A percentile compares a stretch with the other conserved stretches of the same genome.
Evolutionary conservation across 2,113 vertebrate genomes (phyloP).

Genomic region (Toxotes chatareus): DNA sequence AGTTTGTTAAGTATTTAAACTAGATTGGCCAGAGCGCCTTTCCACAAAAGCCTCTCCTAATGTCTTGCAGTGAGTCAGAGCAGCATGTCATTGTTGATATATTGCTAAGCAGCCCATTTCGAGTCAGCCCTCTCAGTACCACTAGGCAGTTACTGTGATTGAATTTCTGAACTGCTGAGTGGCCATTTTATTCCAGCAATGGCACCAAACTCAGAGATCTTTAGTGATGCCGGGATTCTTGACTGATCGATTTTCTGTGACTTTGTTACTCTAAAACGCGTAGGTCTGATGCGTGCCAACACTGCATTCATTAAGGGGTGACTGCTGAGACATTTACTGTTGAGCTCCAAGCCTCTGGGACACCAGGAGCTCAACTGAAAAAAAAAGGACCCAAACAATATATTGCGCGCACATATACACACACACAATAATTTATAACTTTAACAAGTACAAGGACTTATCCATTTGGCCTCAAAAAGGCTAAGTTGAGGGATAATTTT

Average conservation of each 20-base stretch:
- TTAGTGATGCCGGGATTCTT: neutral
- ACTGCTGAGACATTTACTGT: neutral
- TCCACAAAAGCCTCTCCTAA: conserved; percentile 28
- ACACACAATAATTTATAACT: neutral
- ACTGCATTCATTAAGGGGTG: neutral
- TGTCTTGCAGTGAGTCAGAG: conserved; percentile 40
- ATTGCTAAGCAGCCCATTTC: conserved; percentile 51
- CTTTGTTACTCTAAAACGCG: neutral
- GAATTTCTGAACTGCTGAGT: conserved; percentile 60
- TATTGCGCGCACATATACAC: neutral
- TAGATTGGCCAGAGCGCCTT: neutral
- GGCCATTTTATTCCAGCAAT: conserved; percentile 37
- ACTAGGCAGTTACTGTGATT: conserved; percentile 57
- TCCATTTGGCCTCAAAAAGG: neutral
- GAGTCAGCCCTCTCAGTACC: conserved; percentile 34
- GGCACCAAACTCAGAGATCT: conserved; percentile 16
- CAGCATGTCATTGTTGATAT: conserved; percentile 56
- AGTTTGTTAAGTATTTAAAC: conserved; percentile 40
- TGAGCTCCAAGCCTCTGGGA: neutral
- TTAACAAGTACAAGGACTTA: neutral
- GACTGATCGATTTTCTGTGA: neutral
- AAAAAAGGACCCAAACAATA: neutral
- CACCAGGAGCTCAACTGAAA: neutral
- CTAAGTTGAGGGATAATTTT: neutral
- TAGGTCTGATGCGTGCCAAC: neutral